phyloP scores from a whole-genome alignment of 2,888 invertebrate species.

The Encarsia formosa region DNA sequence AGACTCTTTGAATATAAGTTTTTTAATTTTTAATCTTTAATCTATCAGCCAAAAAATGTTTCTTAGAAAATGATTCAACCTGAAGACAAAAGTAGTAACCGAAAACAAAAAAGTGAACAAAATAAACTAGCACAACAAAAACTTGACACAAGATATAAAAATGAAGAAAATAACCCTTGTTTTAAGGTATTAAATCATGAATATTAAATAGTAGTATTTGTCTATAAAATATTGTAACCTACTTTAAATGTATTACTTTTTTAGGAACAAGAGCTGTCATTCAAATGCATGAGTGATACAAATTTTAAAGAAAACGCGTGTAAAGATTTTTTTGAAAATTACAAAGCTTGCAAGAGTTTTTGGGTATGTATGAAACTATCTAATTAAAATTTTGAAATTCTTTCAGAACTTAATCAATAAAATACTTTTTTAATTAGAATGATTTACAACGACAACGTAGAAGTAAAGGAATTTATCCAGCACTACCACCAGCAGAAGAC shows the following conservation, averaged over 20 bases:
- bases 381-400: neutral
- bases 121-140: conserved; percentile 2
- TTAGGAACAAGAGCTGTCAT: conserved; percentile 15
- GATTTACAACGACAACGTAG: conserved; percentile 59
- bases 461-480: conserved; percentile 62
- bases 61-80: too few relatives aligned
- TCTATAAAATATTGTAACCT: neutral
- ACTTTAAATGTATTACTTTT: conserved; percentile 1
- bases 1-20: too few relatives aligned
- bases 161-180: conserved; percentile 14
- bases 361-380: conserved; percentile 12
- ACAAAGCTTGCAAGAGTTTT: conserved; percentile 17
- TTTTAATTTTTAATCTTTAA: too few relatives aligned
- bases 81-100: too few relatives aligned
- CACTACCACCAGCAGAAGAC: conserved; percentile 67
- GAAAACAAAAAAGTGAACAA: neutral
- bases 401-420: neutral
- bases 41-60: too few relatives aligned
- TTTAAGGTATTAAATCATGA: conserved; percentile 3
- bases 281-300: conserved; percentile 7
- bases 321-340: conserved; percentile 11
- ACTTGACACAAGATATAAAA: neutral
- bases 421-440: conserved; percentile 53
- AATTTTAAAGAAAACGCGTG: conserved; percentile 1
- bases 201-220: neutral